Evolutionary conservation across 2,113 vertebrate species (phyloP).

Genomic region (Ardeotis arabs): DNA sequence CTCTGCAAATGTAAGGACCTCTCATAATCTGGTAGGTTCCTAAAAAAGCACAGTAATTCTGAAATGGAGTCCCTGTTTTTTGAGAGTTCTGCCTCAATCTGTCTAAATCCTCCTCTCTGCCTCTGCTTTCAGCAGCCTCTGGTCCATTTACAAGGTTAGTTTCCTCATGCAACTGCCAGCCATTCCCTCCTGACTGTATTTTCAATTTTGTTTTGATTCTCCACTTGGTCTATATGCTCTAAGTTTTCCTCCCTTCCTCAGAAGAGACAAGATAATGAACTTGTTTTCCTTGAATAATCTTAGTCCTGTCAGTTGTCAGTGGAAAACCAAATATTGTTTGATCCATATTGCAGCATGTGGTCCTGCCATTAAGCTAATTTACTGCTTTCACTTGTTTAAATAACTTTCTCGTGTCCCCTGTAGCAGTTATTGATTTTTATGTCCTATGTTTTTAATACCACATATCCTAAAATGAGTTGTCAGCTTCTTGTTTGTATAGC

Average conservation of each 20-base stretch:
- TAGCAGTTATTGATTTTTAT: not conserved
- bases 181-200: not conserved
- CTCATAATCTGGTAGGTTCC: not conserved
- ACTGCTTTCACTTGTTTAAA: not conserved
- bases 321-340: not conserved
- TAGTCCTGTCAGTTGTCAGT: not conserved
- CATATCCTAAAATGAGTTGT: not conserved
- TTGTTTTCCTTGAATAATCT: not conserved
- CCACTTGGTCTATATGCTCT: not conserved
- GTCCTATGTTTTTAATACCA: not conserved
- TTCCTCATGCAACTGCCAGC: not conserved
- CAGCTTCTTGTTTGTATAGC: not conserved
- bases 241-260: not conserved
- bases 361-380: not conserved
- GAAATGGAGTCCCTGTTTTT: not conserved
- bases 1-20: not conserved
- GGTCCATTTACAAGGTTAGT: slow-evolving; percentile 44
- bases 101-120: not conserved
- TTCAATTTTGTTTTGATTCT: slow-evolving; percentile 11
- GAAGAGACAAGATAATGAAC: slow-evolving; percentile 31
- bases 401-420: not conserved
- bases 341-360: not conserved
- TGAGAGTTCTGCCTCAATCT: slow-evolving; percentile 2
- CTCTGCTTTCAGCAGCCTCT: not conserved
- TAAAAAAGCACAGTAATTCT: slow-evolving; percentile 26